Base-by-base conservation (phyloP, 2,113 vertebrate species). In the Thalassoma bifasciatum region DNA sequence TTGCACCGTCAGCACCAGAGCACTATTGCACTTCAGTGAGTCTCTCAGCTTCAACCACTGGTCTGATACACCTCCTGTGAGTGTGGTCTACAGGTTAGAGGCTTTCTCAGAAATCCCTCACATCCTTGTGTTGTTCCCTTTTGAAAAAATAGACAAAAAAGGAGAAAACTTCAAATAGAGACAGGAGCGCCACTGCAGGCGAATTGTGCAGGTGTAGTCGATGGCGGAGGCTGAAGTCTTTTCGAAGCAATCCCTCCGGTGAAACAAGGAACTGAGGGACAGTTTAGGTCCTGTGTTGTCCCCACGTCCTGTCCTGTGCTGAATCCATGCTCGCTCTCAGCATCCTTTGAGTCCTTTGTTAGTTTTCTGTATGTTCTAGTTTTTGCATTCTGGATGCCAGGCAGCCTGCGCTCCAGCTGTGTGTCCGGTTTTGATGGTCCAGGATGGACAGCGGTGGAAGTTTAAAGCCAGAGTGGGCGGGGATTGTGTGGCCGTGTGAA, bases 181-280 rank as follows among this genome's bases (percentile, higher is more conserved):
- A 67, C 49, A 57, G 61, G 49, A 73, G 26, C 46, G 64, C 75
- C 67, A 22, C 71, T 61, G 37, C 58, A 54, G 71, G 83, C 75
- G 66, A 23, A 82, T 76, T 87, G 90, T 90, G 92, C 90, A 91
- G 88, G 79, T 86, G 81, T 56, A 79, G 89, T 82, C 52, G 23
- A 6, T 30, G 44, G 52, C 22, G 57, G 50, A 59, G 11, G 10
- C 60, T 76, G 66, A 40, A 65, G 60, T 60, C 63, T 68, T 62
- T 75, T 21, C 77, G 54, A 68, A 73, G 75, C 54, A 77, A 70
- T 47, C 56, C 69, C 14, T 46, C 62, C 22, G 50, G 86, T 67
- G 53, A 57, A 73, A 40, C 54, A 44, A 79, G 1, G n/a, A 79
- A 69, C 51, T 61, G 40, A 83, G 51, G 73, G 63, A 86, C 49